These are phyloP conservation scores for Poeciliopsis occidentalis DNA, from an alignment of 2,113 vertebrate species.

Conservation along the genomic window DNA sequence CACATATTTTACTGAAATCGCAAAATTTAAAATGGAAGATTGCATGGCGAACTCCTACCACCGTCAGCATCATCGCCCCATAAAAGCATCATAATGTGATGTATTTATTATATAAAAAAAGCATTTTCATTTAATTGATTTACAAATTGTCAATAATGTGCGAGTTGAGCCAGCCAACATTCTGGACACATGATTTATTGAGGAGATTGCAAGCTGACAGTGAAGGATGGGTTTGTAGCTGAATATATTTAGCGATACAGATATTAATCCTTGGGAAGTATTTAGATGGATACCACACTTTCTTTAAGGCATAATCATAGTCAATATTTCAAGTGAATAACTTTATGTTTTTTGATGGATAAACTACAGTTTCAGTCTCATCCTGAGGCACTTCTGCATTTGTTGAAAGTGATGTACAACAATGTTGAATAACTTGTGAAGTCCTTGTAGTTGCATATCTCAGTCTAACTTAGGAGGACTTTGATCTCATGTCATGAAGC, in stretches of 20 bases:
- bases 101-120: neutral
- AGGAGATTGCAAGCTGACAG: too few relatives aligned
- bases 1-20: too few relatives aligned
- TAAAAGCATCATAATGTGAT: neutral
- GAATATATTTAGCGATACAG: too few relatives aligned
- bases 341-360: neutral
- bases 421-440: neutral
- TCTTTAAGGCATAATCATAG: neutral
- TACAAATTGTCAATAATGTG: neutral
- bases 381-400: neutral
- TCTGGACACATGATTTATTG: too few relatives aligned
- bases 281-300: too few relatives aligned
- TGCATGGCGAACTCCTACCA: too few relatives aligned
- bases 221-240: too few relatives aligned
- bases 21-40: too few relatives aligned
- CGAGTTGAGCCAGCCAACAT: too few relatives aligned
- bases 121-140: neutral
- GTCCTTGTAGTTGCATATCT: neutral
- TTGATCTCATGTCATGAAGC: neutral
- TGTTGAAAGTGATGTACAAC: neutral
- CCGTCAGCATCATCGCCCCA: too few relatives aligned
- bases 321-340: neutral
- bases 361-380: neutral
- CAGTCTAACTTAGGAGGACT: neutral
- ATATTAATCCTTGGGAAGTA: too few relatives aligned